Base-by-base conservation (phyloP, 2,113 vertebrate genomes). In the Eupsittula cactorum region DNA sequence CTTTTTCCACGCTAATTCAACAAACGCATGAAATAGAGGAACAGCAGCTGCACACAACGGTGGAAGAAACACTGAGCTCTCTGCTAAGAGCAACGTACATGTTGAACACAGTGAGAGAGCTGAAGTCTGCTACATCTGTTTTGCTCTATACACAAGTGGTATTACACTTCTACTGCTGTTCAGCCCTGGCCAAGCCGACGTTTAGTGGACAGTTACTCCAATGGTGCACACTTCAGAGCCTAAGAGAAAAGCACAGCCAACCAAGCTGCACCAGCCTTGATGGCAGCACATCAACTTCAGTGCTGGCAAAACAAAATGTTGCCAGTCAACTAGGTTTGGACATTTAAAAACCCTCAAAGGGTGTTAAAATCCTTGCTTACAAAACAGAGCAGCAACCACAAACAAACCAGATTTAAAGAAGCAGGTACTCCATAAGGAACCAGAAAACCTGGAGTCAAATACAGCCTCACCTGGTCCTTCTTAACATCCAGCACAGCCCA, bases 381-480 rank as follows among this genome's bases (percentile, higher is more conserved):
- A 92, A 96, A 97, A 95, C 92, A 97, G 5, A 97, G 93, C 90
- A 92, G 89, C 91, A 96, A 97, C 93, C 93, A 96, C 90, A 95
- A 96, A 97, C 77, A 88, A 97, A 94, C 85, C 93, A 97, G 93
- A 94, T 91, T 77, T 95, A 92, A 97, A 97, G 95, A 94, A 97
- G 91, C 92, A 83, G 87, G 76, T 60, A 91, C 83, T 74, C 75
- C 75, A 7, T 46, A 92, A 96, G 44, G 52, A 95, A 93, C 96
- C 94, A 86, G 92, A 97, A 98, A 97, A 97, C 81, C 94, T 84
- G 95, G 95, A 95, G 92, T 88, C 84, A 96, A 97, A 79, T 31
- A 29, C 80, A 88, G 65, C 83, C 53, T 86, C 25, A 2, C 73
- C 75, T 8, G 53, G 8, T 96, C 94, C 77, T 42, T 8, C 3